These are phyloP conservation scores for Meandrina meandrites DNA, from an alignment of 92 coral and sea anemone species.

Conservation along the genomic window DNA sequence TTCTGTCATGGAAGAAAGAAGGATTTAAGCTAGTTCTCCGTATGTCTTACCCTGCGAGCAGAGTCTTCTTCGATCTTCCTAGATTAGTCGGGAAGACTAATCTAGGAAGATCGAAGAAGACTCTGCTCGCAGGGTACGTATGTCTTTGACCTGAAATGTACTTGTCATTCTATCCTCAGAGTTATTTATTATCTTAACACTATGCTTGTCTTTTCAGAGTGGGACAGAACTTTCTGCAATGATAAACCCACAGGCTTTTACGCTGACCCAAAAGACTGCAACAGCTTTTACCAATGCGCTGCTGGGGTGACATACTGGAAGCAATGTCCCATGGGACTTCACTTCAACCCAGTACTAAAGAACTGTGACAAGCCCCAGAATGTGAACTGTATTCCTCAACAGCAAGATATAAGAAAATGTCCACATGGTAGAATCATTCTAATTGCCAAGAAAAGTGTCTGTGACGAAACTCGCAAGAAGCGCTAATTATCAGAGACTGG, in stretches of 20 bases:
- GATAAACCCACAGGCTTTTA: conserved; percentile 61
- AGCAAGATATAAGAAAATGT: neutral
- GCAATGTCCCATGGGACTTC: conserved; percentile 45
- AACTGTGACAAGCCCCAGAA: conserved; percentile 48
- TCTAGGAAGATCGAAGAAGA: too few relatives aligned
- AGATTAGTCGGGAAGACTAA: too few relatives aligned
- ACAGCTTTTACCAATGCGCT: conserved; percentile 57
- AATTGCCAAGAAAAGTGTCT: too few relatives aligned
- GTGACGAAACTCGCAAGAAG: too few relatives aligned
- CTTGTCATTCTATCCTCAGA: neutral
- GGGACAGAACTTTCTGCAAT: conserved; percentile 43
- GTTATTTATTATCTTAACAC: neutral
- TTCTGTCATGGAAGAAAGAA: too few relatives aligned
- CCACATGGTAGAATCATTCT: too few relatives aligned
- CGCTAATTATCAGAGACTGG: too few relatives aligned
- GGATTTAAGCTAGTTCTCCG: too few relatives aligned
- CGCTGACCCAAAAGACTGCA: conserved; percentile 71
- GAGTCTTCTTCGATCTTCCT: too few relatives aligned
- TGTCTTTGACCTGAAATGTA: too few relatives aligned
- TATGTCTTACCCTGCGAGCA: too few relatives aligned
- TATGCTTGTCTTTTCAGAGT: neutral
- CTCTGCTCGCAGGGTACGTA: too few relatives aligned
- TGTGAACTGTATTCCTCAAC: conserved; percentile 31
- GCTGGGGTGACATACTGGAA: conserved; percentile 47
- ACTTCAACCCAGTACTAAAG: conserved; percentile 40